These are phyloP conservation scores for Stomorhina lunata DNA, from an alignment of 2,888 invertebrate species.

Conservation along the genomic window DNA sequence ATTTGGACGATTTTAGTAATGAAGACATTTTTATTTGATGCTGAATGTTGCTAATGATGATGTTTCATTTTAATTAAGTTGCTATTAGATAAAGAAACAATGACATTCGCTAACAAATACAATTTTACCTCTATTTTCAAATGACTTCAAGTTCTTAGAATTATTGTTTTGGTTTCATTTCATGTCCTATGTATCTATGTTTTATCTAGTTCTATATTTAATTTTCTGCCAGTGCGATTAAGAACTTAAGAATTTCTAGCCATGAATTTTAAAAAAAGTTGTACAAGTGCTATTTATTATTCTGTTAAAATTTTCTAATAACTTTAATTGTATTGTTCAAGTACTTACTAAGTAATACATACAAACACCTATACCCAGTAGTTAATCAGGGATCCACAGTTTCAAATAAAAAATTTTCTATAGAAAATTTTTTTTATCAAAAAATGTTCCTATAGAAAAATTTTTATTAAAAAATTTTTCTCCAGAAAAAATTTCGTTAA, in stretches of 20 bases:
- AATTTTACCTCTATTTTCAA: not conserved
- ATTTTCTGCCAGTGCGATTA: not conserved
- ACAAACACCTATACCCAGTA: not conserved
- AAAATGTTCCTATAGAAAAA: no score
- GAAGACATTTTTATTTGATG: no score
- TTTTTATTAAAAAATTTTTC: no score
- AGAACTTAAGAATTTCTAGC: not conserved
- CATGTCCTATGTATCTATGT: not conserved
- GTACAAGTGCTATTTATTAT: conserved; percentile 28
- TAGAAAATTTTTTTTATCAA: no score
- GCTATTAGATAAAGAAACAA: not conserved
- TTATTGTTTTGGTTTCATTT: not conserved
- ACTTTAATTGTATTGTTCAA: conserved; percentile 8
- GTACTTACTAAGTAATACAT: no score
- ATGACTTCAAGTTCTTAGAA: not conserved
- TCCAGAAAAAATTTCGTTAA: no score
- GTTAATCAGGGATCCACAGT: not conserved
- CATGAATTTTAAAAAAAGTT: not conserved
- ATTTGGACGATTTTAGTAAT: no score
- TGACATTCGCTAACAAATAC: not conserved
- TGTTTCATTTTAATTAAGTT: not conserved
- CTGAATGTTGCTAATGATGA: not conserved
- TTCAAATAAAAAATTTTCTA: not conserved
- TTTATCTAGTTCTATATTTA: not conserved
- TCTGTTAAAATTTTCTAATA: conserved; percentile 31